Conservation (phyloP, 2,888 invertebrate genomes). For the Psylliodes chrysocephalus region DNA sequence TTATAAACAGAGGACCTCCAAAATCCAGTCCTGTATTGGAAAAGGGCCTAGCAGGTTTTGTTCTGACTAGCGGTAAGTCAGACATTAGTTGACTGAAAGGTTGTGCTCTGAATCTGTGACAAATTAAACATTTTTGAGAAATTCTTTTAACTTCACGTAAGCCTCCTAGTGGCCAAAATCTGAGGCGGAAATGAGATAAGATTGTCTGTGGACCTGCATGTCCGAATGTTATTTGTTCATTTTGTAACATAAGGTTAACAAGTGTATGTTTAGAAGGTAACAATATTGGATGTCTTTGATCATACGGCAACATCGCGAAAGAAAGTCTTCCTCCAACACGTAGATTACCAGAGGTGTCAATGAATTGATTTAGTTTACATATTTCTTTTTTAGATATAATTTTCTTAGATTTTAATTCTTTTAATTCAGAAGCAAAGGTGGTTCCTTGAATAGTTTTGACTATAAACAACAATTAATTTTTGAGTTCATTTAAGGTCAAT, state of each 20-base stretch:
- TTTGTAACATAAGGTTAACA: background rate
- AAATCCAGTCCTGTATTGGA: conserved; percentile 44
- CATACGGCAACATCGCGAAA: background rate
- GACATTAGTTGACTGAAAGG: conserved; percentile 34
- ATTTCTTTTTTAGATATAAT: background rate
- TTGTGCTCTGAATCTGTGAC: conserved; percentile 17
- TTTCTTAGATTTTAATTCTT: no score
- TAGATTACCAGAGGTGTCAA: background rate
- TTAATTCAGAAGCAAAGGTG: background rate
- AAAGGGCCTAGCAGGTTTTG: conserved; percentile 28
- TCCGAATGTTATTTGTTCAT: conserved; percentile 20
- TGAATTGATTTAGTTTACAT: background rate
- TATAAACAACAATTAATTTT: no score
- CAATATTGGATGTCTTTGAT: no score
- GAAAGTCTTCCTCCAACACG: background rate
- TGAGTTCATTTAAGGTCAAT: no score
- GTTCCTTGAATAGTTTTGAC: no score
- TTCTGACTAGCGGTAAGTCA: conserved; percentile 30
- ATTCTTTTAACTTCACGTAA: conserved; percentile 5
- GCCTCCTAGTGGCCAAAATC: conserved; percentile 28
- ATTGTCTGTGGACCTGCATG: conserved; percentile 26
- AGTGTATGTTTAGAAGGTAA: background rate
- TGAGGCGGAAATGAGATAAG: background rate
- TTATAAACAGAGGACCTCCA: conserved; percentile 42
- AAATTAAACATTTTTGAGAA: conserved; percentile 18